Conservation (phyloP, 2,888 invertebrate species). For the Megamerina dolium region DNA sequence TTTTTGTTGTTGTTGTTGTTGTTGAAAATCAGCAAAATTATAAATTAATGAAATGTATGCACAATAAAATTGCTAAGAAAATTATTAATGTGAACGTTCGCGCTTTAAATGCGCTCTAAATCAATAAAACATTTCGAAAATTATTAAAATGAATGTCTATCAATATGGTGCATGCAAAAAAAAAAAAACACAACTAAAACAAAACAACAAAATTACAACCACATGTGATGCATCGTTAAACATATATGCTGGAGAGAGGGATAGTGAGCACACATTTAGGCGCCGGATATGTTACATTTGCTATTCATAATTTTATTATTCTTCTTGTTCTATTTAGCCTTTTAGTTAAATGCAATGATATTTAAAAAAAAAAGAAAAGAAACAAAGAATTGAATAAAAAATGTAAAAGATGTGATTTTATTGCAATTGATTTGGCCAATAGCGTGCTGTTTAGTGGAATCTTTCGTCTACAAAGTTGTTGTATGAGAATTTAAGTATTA, state of each 20-base stretch:
- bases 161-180: conserved; percentile 23
- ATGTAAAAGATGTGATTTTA: too few species aligned
- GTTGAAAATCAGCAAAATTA: conserved; percentile 48
- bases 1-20: too few species aligned
- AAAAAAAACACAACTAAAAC: conserved; percentile 5
- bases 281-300: conserved; percentile 45
- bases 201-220: conserved; percentile 12
- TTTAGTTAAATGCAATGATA: too few species aligned
- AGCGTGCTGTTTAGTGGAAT: too few species aligned
- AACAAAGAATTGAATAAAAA: too few species aligned
- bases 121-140: conserved; percentile 40
- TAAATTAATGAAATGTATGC: conserved; percentile 52
- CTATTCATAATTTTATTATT: too few species aligned
- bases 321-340: too few species aligned
- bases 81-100: conserved; percentile 52
- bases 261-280: conserved; percentile 26
- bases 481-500: too few species aligned
- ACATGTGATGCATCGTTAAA: conserved; percentile 8
- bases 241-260: too few species aligned
- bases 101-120: conserved; percentile 50
- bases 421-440: too few species aligned
- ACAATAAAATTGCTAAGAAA: conserved; percentile 50
- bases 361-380: too few species aligned
- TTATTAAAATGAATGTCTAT: conserved; percentile 34
- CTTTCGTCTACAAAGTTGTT: too few species aligned